Evolutionary conservation across 2,113 vertebrate species (phyloP).

Genomic region (Carassius gibelio): DNA sequence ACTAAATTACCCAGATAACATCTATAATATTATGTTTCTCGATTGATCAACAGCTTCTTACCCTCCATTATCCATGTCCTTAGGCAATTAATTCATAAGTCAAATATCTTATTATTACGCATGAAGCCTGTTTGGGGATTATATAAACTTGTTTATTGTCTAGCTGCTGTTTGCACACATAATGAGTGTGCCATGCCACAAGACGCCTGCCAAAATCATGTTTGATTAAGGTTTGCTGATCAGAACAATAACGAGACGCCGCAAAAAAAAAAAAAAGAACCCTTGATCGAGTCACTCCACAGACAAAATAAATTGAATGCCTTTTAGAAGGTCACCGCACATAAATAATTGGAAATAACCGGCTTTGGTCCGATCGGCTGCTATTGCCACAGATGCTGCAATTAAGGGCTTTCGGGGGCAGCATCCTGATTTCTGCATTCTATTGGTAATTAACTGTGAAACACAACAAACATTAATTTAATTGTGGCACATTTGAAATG

Average conservation of each 20-base stretch:
- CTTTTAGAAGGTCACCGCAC: slow-evolving; percentile 38
- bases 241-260: not conserved
- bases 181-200: not conserved
- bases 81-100: slow-evolving; percentile 26
- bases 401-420: slow-evolving; percentile 29
- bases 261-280: not conserved
- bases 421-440: slow-evolving; percentile 9
- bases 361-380: slow-evolving; percentile 33
- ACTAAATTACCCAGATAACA: slow-evolving; percentile 14
- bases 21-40: not conserved
- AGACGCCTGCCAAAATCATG: slow-evolving; percentile 17
- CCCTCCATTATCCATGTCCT: not conserved
- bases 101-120: slow-evolving; percentile 13
- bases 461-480: slow-evolving; percentile 45
- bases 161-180: slow-evolving; percentile 11
- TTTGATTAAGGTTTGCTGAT: not conserved
- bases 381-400: slow-evolving; percentile 40
- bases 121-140: not conserved
- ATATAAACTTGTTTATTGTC: not conserved
- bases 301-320: not conserved
- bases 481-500: slow-evolving; percentile 32
- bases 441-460: slow-evolving; percentile 45
- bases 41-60: not conserved
- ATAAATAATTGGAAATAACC: slow-evolving; percentile 40
- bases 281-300: not conserved